Conservation (phyloP, 2,888 invertebrate genomes). For the Notodonta ziczac region DNA sequence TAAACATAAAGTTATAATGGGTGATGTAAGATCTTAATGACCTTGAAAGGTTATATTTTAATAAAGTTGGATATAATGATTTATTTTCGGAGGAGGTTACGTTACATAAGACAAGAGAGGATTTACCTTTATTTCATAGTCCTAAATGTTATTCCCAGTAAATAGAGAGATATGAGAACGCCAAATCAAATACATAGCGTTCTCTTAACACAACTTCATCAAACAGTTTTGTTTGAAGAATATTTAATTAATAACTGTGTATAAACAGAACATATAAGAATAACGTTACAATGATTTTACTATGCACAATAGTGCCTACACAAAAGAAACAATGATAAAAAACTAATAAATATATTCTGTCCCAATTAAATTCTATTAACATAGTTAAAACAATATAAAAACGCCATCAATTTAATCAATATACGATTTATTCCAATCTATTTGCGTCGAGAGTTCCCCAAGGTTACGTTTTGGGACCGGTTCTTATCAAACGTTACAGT, state of each 20-base stretch:
- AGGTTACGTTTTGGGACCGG: conserved; percentile 39
- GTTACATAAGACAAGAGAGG: too few species aligned
- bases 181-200: too few species aligned
- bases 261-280: not conserved
- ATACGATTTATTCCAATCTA: not conserved
- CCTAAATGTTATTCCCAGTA: too few species aligned
- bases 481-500: conserved; percentile 37
- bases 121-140: too few species aligned
- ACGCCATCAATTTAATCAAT: conserved; percentile 8
- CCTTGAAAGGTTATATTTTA: conserved; percentile 9
- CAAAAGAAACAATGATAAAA: not conserved
- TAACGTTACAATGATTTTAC: not conserved
- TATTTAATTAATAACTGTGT: too few species aligned
- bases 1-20: conserved; percentile 21
- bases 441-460: conserved; percentile 29
- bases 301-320: not conserved
- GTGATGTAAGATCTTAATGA: conserved; percentile 23
- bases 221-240: too few species aligned
- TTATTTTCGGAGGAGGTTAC: too few species aligned
- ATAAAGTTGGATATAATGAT: too few species aligned
- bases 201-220: too few species aligned
- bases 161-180: too few species aligned
- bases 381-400: conserved; percentile 10
- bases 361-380: not conserved
- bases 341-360: not conserved